These are phyloP conservation scores for Ceratina japonica DNA, from an alignment of 1,140 invertebrate species.

Conservation along the genomic window DNA sequence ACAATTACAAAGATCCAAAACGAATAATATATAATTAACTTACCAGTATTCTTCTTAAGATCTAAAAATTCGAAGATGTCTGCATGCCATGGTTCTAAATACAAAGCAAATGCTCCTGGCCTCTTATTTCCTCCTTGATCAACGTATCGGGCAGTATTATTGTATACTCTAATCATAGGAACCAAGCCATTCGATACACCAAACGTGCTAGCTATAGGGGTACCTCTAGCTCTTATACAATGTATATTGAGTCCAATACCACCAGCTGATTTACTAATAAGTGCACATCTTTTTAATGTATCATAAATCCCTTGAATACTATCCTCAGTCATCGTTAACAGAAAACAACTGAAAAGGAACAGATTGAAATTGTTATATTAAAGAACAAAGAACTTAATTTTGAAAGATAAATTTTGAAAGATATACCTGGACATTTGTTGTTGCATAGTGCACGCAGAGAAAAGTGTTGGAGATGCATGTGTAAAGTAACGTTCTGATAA, in stretches of 20 bases:
- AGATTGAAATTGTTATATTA: constrained; percentile 25
- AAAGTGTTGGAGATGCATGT: constrained; percentile 98
- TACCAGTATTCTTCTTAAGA: constrained; percentile 95
- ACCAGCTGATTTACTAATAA: constrained; percentile 98
- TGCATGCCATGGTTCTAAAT: constrained; percentile 99
- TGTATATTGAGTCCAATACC: constrained; percentile 99
- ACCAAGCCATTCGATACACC: constrained; percentile 98
- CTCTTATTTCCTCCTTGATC: constrained; percentile 99
- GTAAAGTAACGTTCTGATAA: constrained; percentile 98
- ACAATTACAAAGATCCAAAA: constrained; percentile 17
- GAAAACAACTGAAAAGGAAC: constrained; percentile 88
- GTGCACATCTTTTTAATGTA: constrained; percentile 95
- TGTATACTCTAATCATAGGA: constrained; percentile 97
- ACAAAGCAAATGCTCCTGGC: constrained; percentile 99
- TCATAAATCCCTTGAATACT: constrained; percentile 99
- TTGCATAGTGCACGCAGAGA: constrained; percentile 94
- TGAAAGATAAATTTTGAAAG: constrained; percentile 20
- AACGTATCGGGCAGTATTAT: constrained; percentile 97
- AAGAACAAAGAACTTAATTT: constrained; percentile 6
- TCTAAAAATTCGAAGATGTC: constrained; percentile 98
- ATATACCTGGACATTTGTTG: constrained; percentile 93
- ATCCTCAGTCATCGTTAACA: constrained; percentile 97
- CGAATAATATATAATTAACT: constrained; percentile 1
- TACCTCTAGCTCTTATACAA: constrained; percentile 95
- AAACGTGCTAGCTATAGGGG: constrained; percentile 96